phyloP scores from a whole-genome alignment of 2,797 vertebrate genomes.

The Novumbra hubbsi region DNA sequence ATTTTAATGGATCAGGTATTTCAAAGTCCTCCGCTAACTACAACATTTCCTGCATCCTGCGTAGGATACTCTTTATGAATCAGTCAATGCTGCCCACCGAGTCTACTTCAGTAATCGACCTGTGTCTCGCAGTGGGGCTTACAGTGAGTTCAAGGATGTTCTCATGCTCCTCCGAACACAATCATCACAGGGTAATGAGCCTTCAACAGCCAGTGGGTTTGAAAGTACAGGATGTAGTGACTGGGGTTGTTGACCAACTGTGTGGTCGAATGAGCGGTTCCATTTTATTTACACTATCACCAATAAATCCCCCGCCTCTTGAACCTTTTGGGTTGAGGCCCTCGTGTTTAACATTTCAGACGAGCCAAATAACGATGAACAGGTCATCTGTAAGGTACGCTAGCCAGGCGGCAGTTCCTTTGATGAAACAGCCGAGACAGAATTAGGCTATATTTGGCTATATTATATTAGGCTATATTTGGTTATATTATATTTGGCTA shows the following conservation, averaged over 20 bases:
- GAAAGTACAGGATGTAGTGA: background rate
- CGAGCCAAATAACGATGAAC: too few relatives aligned
- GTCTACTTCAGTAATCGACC: background rate
- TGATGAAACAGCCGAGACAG: too few relatives aligned
- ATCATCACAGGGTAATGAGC: background rate
- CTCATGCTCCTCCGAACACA: background rate
- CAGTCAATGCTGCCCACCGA: conserved; percentile 6
- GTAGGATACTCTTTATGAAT: conserved; percentile 11
- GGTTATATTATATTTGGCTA: too few relatives aligned
- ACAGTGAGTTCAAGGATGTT: background rate
- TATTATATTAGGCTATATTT: too few relatives aligned
- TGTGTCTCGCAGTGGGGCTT: background rate
- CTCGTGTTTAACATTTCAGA: too few relatives aligned
- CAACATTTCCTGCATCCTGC: conserved; percentile 33
- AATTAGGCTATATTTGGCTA: too few relatives aligned
- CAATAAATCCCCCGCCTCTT: background rate
- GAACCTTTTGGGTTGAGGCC: background rate
- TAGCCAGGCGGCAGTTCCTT: too few relatives aligned
- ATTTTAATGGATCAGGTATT: conserved; percentile 36
- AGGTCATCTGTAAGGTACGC: too few relatives aligned
- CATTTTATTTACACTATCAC: background rate
- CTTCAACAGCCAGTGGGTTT: background rate
- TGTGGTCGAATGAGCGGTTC: background rate
- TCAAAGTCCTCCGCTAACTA: conserved; percentile 16
- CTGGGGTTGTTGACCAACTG: background rate